Evolutionary conservation across 1,140 invertebrate genomes (phyloP), one percentile per base, ranked within the genome.

Genomic region (Antheraea pernyi): DNA sequence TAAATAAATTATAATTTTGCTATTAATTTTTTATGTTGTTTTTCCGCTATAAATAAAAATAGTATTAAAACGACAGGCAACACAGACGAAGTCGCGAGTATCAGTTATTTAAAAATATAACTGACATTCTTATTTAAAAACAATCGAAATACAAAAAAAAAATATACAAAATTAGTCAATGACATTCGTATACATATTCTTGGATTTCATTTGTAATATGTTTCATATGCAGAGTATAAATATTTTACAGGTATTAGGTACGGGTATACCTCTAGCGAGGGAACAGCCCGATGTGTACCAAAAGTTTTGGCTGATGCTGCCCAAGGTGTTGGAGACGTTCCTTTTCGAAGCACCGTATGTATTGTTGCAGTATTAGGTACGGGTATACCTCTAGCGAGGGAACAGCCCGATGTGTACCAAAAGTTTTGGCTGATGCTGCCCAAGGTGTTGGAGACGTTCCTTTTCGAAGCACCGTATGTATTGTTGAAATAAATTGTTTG

Each of bases 381-480:
- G 5, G 98, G 97, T 2, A 91, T 99, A 16, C 98, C 98, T 8
- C 93, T 99, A 18, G 98, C 98, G 7, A 94, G 97, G 75, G 95
- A 96, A 76, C 93, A 97, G 84, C 94, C 94, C 0, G 94, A 95
- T 65, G 93, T 95, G 58, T 97, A 97, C 86, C 88, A 93, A 48
- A 91, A 92, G 46, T 96, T 97, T 93, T 99, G 98, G 98, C 94
- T 95, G 42, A 96, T 97, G 77, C 93, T 99, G 59, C 97, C 97
- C 0, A 94, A 94, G 67, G 96, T 97, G 0, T 91, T 99, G 13
- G 97, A 99, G 82, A 96, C 98, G 60, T 99, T 99, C 85, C 93
- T 99, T 63, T 99, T 99, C 86, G 97, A 91, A 71, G 85, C 88
- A 59, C 86, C 88, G 88, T 91, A 62, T 86, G 89, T 84, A 71